Evolutionary conservation across 2,888 invertebrate species (phyloP).

Genomic region (Podotricha telesiphe): DNA sequence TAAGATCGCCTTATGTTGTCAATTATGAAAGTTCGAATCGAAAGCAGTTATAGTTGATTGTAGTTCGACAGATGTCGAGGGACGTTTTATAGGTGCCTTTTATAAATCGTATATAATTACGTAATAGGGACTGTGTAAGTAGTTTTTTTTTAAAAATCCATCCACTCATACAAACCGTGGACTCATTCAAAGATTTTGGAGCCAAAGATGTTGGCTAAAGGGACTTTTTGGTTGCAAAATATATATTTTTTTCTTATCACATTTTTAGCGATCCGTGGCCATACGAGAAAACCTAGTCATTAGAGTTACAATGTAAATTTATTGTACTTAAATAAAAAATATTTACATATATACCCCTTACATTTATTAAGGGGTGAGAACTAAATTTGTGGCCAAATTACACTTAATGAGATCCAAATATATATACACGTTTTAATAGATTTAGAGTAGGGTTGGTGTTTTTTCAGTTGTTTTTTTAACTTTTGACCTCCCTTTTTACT

Average conservation of each 20-base stretch:
- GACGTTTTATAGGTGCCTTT: slow-evolving; percentile 82
- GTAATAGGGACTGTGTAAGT: slow-evolving; percentile 68
- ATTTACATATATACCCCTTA: slow-evolving; percentile 76
- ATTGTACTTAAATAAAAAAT: slow-evolving; percentile 70
- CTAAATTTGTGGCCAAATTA: slow-evolving; percentile 84
- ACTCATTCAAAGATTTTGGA: slow-evolving; percentile 50
- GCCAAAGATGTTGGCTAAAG: slow-evolving; percentile 43
- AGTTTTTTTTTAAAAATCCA: slow-evolving; percentile 72
- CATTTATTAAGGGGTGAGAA: slow-evolving; percentile 73
- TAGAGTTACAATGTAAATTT: slow-evolving; percentile 80
- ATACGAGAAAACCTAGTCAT: slow-evolving; percentile 82
- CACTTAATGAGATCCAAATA: slow-evolving; percentile 80
- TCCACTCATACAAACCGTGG: slow-evolving; percentile 67
- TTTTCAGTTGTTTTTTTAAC: slow-evolving; percentile 53
- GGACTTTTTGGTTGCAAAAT: slow-evolving; percentile 53
- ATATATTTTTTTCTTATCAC: slow-evolving; percentile 52
- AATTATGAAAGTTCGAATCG: slow-evolving; percentile 55
- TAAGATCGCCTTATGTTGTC: slow-evolving; percentile 46
- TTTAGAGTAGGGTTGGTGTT: slow-evolving; percentile 62
- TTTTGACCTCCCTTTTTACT: slow-evolving; percentile 27
- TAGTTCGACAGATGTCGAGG: slow-evolving; percentile 72
- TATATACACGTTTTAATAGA: slow-evolving; percentile 79
- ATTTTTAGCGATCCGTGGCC: slow-evolving; percentile 68
- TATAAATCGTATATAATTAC: slow-evolving; percentile 70
- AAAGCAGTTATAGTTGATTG: slow-evolving; percentile 62